These are phyloP conservation scores for Thripadectes ignobilis DNA, from an alignment of 2,797 vertebrate species.

Conservation along the genomic window DNA sequence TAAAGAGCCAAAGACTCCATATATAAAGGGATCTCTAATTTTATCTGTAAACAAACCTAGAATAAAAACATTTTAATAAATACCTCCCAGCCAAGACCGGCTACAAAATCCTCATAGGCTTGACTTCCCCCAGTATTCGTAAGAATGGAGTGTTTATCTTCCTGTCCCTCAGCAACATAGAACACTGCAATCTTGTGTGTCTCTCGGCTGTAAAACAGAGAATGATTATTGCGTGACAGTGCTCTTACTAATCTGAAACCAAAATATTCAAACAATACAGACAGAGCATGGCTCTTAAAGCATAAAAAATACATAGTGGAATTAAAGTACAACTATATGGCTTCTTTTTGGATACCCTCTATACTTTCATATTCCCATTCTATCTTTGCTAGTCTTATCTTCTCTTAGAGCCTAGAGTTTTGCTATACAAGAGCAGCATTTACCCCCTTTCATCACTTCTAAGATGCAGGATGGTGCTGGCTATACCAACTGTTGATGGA, in stretches of 20 bases:
- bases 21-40: neutral
- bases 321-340: neutral
- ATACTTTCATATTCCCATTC: neutral
- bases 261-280: neutral
- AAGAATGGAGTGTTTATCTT: constrained; percentile 98
- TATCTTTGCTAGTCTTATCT: neutral
- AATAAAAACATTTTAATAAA: constrained; percentile 39
- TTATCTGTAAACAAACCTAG: neutral
- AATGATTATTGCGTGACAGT: neutral
- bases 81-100: constrained; percentile 99
- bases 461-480: neutral
- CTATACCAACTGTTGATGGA: neutral
- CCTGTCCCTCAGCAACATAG: constrained; percentile 97
- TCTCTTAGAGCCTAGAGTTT: neutral
- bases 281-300: neutral
- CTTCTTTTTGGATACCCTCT: neutral
- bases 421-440: neutral
- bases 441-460: neutral
- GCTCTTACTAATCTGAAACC: neutral
- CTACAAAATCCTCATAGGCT: constrained; percentile 97
- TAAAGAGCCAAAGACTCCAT: neutral
- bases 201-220: constrained; percentile 86
- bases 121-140: constrained; percentile 96
- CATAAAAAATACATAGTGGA: neutral
- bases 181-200: constrained; percentile 99